Evolutionary conservation across 1,140 invertebrate species (phyloP).

Genomic region (Drosophila nikananu): DNA sequence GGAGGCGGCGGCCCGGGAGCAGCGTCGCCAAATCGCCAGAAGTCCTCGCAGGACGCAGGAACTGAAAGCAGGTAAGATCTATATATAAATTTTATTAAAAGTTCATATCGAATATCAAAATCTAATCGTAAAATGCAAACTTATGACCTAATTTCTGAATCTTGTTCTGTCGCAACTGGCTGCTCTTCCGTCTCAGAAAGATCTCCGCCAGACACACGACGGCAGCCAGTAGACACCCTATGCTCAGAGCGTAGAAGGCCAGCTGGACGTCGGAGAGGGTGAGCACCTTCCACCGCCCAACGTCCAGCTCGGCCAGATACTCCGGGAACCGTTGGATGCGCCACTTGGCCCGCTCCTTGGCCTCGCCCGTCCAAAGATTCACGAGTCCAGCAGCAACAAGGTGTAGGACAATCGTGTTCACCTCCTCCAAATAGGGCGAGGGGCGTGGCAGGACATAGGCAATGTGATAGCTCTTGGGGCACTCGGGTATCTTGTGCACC

Average conservation of each 20-base stretch:
- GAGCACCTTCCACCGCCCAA: slow-evolving; percentile 68
- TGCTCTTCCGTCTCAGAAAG: slow-evolving; percentile 1
- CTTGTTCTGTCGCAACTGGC: not conserved
- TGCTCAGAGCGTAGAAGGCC: slow-evolving; percentile 67
- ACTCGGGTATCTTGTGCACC: slow-evolving; percentile 81
- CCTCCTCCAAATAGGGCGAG: slow-evolving; percentile 59
- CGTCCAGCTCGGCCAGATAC: slow-evolving; percentile 50
- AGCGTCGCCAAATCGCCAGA: slow-evolving; percentile 12
- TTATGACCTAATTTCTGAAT: not conserved
- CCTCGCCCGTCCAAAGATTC: slow-evolving; percentile 68
- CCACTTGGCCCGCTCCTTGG: slow-evolving; percentile 67
- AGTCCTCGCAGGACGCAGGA: slow-evolving; percentile 41
- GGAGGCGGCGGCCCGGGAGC: slow-evolving; percentile 63
- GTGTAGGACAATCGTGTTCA: slow-evolving; percentile 62
- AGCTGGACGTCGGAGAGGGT: slow-evolving; percentile 74
- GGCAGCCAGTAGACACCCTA: slow-evolving; percentile 54
- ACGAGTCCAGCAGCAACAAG: slow-evolving; percentile 66
- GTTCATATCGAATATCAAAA: slow-evolving; percentile 8
- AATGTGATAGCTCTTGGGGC: slow-evolving; percentile 80
- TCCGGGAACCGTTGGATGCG: slow-evolving; percentile 66
- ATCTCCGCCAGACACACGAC: slow-evolving; percentile 44
- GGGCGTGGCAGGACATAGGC: slow-evolving; percentile 70
- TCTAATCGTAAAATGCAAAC: not conserved
- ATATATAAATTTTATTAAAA: not conserved
- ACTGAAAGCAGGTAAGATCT: slow-evolving; percentile 22